Evolutionary conservation across 2,113 vertebrate species (phyloP).

Genomic region (Anarrhichthys ocellatus): DNA sequence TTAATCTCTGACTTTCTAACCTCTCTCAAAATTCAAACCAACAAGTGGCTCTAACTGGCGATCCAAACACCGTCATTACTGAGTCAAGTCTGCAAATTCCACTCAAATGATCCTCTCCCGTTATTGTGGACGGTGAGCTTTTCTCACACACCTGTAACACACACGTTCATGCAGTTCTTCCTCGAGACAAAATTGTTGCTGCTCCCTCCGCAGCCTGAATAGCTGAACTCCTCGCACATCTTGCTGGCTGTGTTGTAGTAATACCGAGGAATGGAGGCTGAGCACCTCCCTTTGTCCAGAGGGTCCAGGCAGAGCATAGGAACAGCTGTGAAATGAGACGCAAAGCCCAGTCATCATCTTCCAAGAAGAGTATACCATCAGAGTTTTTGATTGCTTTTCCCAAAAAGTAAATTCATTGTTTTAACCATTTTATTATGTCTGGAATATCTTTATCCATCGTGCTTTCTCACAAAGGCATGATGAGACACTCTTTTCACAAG

Average conservation of each 20-base stretch:
- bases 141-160: constrained; percentile 82
- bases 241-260: constrained; percentile 87
- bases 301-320: constrained; percentile 88
- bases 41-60: background rate
- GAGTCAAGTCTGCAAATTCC: background rate
- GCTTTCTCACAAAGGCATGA: background rate
- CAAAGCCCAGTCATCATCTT: background rate
- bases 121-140: background rate
- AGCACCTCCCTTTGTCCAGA: constrained; percentile 88
- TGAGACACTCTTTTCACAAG: background rate
- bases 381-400: background rate
- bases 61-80: constrained; percentile 6
- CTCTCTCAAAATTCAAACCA: background rate
- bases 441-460: background rate
- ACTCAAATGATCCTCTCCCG: background rate
- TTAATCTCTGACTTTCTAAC: background rate
- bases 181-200: constrained; percentile 90
- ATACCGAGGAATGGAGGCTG: constrained; percentile 89
- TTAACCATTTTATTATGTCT: background rate
- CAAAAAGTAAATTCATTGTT: background rate
- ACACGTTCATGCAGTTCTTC: constrained; percentile 84
- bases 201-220: constrained; percentile 93
- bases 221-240: constrained; percentile 88
- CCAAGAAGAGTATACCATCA: background rate
- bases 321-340: constrained; percentile 68